Conservation (phyloP, 2,797 vertebrate genomes). For the Triplophysa yarkandensis region DNA sequence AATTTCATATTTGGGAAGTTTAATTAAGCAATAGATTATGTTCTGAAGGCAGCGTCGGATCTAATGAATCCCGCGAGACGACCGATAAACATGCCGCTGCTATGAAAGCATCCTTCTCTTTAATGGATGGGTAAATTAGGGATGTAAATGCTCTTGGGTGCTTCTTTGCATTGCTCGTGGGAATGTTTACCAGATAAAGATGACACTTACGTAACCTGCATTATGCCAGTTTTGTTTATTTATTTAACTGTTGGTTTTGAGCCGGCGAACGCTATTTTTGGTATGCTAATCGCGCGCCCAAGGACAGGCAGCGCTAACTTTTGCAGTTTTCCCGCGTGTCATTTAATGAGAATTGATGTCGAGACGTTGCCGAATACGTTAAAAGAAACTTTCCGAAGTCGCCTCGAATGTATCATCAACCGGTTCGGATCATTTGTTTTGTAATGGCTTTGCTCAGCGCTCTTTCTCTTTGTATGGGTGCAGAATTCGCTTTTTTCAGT, state of each 20-base stretch:
- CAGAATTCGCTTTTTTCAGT: neutral
- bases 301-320: constrained; percentile 61
- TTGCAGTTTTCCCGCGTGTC: constrained; percentile 12
- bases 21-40: constrained; percentile 99
- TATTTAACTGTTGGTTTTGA: constrained; percentile 59
- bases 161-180: constrained; percentile 80
- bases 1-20: constrained; percentile 96
- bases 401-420: neutral
- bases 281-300: constrained; percentile 63
- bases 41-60: constrained; percentile 95
- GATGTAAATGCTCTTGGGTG: constrained; percentile 88
- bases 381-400: constrained; percentile 12
- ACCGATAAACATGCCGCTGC: constrained; percentile 92
- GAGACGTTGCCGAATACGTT: neutral
- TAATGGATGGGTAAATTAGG: constrained; percentile 94
- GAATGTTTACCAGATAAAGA: constrained; percentile 79
- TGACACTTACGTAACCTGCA: constrained; percentile 77
- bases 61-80: constrained; percentile 94
- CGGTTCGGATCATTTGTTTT: neutral
- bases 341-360: constrained; percentile 35
- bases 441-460: neutral
- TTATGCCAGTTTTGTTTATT: constrained; percentile 65
- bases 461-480: neutral
- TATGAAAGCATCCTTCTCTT: constrained; percentile 98
- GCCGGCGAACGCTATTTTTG: constrained; percentile 61